Evolutionary conservation across 2,113 vertebrate genomes (phyloP).

Genomic region (Myodes glareolus): DNA sequence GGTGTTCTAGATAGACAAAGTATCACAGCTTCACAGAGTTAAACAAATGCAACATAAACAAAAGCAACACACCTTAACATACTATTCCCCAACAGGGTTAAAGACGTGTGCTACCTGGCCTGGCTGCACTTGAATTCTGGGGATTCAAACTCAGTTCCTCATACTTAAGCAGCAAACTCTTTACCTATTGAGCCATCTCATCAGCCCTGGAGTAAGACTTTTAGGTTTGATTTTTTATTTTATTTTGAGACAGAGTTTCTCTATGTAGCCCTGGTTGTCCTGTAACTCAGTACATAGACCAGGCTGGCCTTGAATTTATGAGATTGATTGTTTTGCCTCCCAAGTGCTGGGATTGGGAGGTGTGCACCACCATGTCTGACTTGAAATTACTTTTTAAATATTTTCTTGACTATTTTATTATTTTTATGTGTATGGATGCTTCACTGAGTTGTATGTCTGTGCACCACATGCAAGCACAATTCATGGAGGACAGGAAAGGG

Average conservation of each 20-base stretch:
- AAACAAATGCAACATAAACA: no score
- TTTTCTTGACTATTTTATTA: background rate
- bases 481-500: background rate
- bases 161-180: background rate
- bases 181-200: background rate
- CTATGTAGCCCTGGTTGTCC: background rate
- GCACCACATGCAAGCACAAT: background rate
- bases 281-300: background rate
- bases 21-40: no score
- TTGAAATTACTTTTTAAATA: background rate
- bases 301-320: background rate
- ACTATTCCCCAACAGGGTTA: background rate
- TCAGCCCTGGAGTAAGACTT: background rate
- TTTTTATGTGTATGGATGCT: background rate
- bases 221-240: background rate
- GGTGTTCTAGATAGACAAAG: no score
- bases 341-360: background rate
- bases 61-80: no score
- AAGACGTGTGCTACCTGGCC: background rate
- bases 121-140: background rate
- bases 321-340: background rate
- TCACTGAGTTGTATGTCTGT: background rate
- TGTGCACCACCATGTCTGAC: background rate
- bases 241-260: background rate
- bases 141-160: background rate